Conservation (phyloP, 1,140 invertebrate genomes). For the Scaptomyza hsui region DNA sequence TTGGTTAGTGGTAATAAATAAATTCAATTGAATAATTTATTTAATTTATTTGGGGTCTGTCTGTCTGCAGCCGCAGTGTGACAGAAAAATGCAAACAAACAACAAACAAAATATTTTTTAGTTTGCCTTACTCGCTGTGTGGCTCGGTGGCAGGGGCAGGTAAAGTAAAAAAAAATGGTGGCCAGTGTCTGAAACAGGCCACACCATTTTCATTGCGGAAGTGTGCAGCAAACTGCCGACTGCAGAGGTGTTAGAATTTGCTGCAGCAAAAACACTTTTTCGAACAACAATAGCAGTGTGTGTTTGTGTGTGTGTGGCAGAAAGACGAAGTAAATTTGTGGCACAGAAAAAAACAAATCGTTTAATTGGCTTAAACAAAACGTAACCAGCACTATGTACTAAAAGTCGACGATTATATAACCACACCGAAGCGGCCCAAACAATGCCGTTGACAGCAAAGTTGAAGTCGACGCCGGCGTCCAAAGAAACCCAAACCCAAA, state of each 20-base stretch:
- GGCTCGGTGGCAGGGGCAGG: conserved; percentile 33
- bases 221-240: conserved; percentile 65
- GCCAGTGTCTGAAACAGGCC: conserved; percentile 23
- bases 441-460: conserved; percentile 64
- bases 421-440: conserved; percentile 57
- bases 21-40: conserved; percentile 84
- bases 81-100: conserved; percentile 58
- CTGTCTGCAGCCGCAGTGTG: conserved; percentile 50
- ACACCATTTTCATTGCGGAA: conserved; percentile 61
- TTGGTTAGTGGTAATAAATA: conserved; percentile 83
- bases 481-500: conserved; percentile 39
- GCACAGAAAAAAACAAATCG: conserved; percentile 79
- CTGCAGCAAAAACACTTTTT: conserved; percentile 30
- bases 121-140: conserved; percentile 25
- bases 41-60: conserved; percentile 80
- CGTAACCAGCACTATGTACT: conserved; percentile 72
- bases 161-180: conserved; percentile 52
- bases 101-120: conserved; percentile 43
- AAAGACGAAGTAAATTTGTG: conserved; percentile 71
- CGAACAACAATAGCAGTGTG: conserved; percentile 7
- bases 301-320: conserved; percentile 50
- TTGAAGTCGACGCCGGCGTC: conserved; percentile 20
- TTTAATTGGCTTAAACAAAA: conserved; percentile 80
- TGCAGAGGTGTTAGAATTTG: conserved; percentile 75
- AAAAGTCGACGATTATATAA: conserved; percentile 66